These are phyloP conservation scores for Ellobius talpinus DNA, from an alignment of 2,113 vertebrate species.

Conservation along the genomic window DNA sequence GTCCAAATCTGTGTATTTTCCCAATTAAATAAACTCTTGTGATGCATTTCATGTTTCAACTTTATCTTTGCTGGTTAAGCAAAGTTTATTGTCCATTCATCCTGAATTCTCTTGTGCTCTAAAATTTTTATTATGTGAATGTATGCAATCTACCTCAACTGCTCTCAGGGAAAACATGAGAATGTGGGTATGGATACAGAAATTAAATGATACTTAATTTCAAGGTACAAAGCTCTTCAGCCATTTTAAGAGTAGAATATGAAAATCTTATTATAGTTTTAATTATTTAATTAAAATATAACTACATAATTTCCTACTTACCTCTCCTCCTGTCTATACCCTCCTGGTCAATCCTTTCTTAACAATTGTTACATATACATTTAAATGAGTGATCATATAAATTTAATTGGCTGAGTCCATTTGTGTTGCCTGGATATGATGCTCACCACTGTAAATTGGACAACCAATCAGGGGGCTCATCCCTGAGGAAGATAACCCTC, in stretches of 20 bases:
- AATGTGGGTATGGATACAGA: neutral
- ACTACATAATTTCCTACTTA: neutral
- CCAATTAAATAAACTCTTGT: neutral
- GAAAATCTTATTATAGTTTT: neutral
- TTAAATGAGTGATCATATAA: neutral
- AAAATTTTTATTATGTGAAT: neutral
- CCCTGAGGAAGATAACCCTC: neutral
- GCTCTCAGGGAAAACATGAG: neutral
- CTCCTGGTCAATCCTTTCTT: neutral
- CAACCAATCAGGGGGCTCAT: neutral
- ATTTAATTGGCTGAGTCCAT: neutral
- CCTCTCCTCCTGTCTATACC: neutral
- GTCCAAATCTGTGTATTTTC: neutral
- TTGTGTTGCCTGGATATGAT: neutral
- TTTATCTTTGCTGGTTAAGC: neutral
- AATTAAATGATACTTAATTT: neutral
- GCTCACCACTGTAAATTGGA: neutral
- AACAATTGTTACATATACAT: neutral
- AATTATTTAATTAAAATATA: neutral
- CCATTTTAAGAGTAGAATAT: neutral
- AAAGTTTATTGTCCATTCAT: neutral
- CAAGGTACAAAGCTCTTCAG: neutral
- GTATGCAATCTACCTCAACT: neutral
- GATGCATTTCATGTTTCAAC: neutral
- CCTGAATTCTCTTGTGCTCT: neutral